phyloP scores from a whole-genome alignment of 2,888 invertebrate species.

The Diarsia dahlii region DNA sequence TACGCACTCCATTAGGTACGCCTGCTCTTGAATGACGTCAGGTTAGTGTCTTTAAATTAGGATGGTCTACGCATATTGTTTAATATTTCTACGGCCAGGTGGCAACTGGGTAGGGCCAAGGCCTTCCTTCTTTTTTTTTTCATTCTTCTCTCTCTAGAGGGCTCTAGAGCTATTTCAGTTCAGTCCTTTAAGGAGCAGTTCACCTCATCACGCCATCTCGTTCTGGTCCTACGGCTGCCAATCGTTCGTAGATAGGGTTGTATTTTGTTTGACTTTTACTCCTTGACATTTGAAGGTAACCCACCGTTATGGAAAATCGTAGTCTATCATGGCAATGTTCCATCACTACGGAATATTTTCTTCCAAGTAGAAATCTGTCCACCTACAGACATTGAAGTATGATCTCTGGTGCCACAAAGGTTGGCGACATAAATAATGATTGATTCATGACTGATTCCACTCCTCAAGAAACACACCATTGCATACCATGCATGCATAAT shows the following conservation, averaged over 20 bases:
- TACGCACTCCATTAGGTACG: slow-evolving; percentile 47
- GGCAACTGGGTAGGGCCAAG: not conserved
- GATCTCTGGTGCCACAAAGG: slow-evolving; percentile 16
- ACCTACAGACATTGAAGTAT: slow-evolving; percentile 3
- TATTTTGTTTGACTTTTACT: not conserved
- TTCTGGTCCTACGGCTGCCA: not conserved
- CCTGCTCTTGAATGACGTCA: slow-evolving; percentile 44
- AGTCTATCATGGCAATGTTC: not conserved
- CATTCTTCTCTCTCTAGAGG: not conserved
- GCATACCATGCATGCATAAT: slow-evolving; percentile 34
- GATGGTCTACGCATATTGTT: slow-evolving; percentile 24
- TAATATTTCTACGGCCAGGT: not conserved
- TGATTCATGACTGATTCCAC: slow-evolving; percentile 40
- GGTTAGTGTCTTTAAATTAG: slow-evolving; percentile 25
- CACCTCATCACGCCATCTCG: not conserved
- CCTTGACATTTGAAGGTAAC: not conserved
- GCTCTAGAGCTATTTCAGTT: not conserved
- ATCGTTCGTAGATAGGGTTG: not conserved
- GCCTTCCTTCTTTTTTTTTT: not conserved
- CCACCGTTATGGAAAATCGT: not conserved
- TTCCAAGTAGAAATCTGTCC: not conserved
- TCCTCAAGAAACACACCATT: slow-evolving; percentile 17
- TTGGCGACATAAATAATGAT: slow-evolving; percentile 46
- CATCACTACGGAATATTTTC: not conserved
- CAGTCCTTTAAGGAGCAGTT: not conserved